Evolutionary conservation across 2,797 vertebrate species (phyloP).

Genomic region (Myotis vivesi): DNA sequence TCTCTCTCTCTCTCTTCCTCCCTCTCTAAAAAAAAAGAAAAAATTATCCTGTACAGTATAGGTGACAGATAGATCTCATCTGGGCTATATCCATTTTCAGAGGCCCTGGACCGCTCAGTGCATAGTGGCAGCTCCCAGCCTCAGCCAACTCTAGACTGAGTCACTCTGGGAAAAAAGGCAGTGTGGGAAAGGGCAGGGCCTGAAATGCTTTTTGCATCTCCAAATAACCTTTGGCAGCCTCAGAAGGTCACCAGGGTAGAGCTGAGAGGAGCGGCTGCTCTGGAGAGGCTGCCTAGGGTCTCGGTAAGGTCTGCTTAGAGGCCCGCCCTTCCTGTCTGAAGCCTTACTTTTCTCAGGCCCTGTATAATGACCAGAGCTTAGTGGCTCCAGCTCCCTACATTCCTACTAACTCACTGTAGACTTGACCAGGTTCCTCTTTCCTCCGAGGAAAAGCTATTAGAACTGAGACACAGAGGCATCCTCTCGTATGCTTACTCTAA

Average conservation of each 20-base stretch:
- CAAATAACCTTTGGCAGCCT: constrained; percentile 72
- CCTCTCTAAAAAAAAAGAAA: not conserved
- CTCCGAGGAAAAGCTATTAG: not conserved
- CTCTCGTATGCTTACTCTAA: not conserved
- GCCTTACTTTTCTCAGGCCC: constrained; percentile 24
- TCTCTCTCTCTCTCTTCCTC: not conserved
- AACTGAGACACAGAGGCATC: not conserved
- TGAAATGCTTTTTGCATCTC: constrained; percentile 69
- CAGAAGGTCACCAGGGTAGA: constrained; percentile 54
- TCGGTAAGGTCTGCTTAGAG: not conserved
- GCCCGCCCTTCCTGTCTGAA: constrained; percentile 37
- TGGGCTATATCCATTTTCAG: constrained; percentile 1
- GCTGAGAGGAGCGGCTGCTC: not conserved
- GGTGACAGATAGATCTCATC: not conserved
- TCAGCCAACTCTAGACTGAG: constrained; percentile 49
- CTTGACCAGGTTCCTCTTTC: not conserved
- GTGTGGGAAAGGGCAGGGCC: constrained; percentile 70
- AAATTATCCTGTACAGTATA: not conserved
- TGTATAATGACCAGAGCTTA: not conserved
- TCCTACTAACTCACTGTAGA: not conserved
- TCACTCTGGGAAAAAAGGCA: constrained; percentile 71
- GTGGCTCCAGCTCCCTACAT: not conserved
- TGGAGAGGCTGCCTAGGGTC: not conserved
- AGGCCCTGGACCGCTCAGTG: not conserved
- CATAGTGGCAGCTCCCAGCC: not conserved